Evolutionary conservation across 2,797 vertebrate species (phyloP).

Genomic region (Garrulus glandarius): DNA sequence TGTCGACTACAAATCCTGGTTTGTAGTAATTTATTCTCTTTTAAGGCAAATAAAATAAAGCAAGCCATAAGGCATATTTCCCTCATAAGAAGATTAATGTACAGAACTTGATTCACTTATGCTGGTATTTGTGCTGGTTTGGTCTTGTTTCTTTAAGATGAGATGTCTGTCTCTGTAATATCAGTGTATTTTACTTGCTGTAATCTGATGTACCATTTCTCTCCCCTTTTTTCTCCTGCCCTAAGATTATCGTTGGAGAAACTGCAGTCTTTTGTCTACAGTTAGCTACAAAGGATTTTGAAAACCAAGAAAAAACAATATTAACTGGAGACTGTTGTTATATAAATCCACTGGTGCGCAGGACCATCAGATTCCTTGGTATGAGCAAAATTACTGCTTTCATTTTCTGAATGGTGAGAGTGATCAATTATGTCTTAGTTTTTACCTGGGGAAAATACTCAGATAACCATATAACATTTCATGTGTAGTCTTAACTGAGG

Average conservation of each 20-base stretch:
- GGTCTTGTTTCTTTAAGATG: background rate
- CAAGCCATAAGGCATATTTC: background rate
- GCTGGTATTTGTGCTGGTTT: background rate
- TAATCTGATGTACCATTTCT: conserved; percentile 57
- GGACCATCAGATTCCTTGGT: conserved; percentile 97
- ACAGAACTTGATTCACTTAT: background rate
- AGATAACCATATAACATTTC: background rate
- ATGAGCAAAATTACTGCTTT: conserved; percentile 63
- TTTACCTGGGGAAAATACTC: background rate
- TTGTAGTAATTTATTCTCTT: background rate
- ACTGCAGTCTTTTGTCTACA: conserved; percentile 95
- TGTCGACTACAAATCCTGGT: background rate
- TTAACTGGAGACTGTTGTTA: conserved; percentile 98
- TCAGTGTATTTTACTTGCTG: conserved; percentile 2
- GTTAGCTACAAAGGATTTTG: conserved; percentile 95
- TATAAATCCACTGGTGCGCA: conserved; percentile 93
- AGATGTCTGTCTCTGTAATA: background rate
- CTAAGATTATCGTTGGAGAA: conserved; percentile 93
- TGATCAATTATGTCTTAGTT: background rate
- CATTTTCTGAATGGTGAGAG: conserved; percentile 4
- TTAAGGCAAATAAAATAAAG: background rate
- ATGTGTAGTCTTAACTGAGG: background rate
- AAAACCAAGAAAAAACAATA: conserved; percentile 93
- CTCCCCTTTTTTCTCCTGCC: conserved; percentile 47
- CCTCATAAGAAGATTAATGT: background rate